A percentile compares a stretch with the other conserved stretches of the same genome.
phyloP scores from a whole-genome alignment of 1,140 invertebrate genomes.

The Goniozus legneri region DNA sequence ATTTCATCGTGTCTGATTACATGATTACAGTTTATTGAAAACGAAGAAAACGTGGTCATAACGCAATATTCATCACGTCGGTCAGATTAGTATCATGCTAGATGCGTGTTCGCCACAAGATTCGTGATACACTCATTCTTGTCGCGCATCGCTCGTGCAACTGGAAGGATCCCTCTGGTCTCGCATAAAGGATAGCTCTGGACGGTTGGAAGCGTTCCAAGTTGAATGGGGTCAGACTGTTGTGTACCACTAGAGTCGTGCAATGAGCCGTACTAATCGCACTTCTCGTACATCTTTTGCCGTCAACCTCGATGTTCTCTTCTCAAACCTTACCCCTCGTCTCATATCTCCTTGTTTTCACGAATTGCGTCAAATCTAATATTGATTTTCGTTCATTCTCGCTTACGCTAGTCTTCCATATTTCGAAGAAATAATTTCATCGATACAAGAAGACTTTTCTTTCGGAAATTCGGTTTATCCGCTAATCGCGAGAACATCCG shows the following conservation, averaged over 20 bases:
- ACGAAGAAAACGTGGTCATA: too few relatives aligned
- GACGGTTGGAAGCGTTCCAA: conserved; percentile 45
- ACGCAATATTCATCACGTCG: too few relatives aligned
- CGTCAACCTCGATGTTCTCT: conserved; percentile 5
- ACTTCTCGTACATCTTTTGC: conserved; percentile 39
- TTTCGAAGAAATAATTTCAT: too few relatives aligned
- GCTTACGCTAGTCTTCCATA: too few relatives aligned
- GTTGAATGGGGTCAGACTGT: conserved; percentile 41
- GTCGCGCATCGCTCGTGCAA: conserved; percentile 29
- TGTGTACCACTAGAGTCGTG: conserved; percentile 36
- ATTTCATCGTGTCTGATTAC: too few relatives aligned
- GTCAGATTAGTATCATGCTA: too few relatives aligned
- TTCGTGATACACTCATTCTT: conserved; percentile 34
- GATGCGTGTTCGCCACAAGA: too few relatives aligned
- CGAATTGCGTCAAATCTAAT: conserved; percentile 17
- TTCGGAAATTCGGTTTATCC: too few relatives aligned
- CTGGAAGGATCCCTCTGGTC: conserved; percentile 26
- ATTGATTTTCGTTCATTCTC: too few relatives aligned
- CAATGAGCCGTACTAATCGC: conserved; percentile 50
- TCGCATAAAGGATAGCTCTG: conserved; percentile 32
- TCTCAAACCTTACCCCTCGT: conserved; percentile 1
- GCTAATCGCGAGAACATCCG: too few relatives aligned
- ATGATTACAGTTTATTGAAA: too few relatives aligned
- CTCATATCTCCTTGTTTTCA: background rate
- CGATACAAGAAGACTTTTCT: too few relatives aligned